phyloP scores from a whole-genome alignment of 1,140 invertebrate species.

The Papilio aristodemus region DNA sequence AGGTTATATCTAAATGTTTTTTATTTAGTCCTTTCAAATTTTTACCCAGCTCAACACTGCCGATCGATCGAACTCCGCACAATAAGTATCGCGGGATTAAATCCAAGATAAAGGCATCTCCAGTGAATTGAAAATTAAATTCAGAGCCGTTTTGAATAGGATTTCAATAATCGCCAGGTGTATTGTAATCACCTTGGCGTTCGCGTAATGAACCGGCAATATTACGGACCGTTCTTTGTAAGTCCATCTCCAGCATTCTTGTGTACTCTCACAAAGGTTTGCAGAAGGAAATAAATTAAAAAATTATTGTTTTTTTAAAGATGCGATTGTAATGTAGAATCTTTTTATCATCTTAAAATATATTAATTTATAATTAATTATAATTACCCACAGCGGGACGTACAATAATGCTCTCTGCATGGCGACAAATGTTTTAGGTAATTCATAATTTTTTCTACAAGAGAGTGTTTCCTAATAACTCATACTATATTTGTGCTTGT shows the following conservation, averaged over 20 bases:
- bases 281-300: not conserved
- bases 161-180: constrained; percentile 4
- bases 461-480: too few species aligned
- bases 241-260: not conserved
- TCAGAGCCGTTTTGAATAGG: constrained; percentile 1
- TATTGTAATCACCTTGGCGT: not conserved
- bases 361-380: too few species aligned
- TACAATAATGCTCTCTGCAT: too few species aligned
- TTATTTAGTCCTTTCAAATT: not conserved
- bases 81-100: not conserved
- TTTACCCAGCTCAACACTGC: not conserved
- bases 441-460: too few species aligned
- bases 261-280: not conserved
- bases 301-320: not conserved
- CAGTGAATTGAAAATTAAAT: constrained; percentile 7
- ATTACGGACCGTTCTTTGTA: not conserved
- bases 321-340: not conserved
- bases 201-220: not conserved
- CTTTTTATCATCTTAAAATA: not conserved
- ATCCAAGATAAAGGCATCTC: not conserved
- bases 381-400: too few species aligned
- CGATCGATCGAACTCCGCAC: not conserved
- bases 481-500: not conserved
- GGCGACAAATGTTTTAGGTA: too few species aligned
- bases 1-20: too few species aligned